phyloP scores from a whole-genome alignment of 1,140 invertebrate species.

The Brachionus asplanchnoidis region DNA sequence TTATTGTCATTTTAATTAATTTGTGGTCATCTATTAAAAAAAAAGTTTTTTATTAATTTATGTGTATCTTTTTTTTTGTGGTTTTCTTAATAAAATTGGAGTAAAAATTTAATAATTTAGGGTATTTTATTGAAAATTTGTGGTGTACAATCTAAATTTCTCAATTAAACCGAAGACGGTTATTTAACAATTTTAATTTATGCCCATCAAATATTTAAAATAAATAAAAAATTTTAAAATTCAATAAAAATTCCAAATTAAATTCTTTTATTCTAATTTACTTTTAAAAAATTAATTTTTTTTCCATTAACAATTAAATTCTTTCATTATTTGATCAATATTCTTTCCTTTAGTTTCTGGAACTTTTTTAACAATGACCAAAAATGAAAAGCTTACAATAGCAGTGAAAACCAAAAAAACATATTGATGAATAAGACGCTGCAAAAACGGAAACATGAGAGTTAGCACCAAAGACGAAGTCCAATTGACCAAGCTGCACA shows the following conservation, averaged over 20 bases:
- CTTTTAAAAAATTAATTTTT: background rate
- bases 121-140: too few relatives aligned
- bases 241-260: background rate
- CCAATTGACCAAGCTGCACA: conserved; percentile 55
- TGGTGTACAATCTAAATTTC: too few relatives aligned
- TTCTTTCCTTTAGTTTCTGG: conserved; percentile 98
- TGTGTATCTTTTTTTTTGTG: too few relatives aligned
- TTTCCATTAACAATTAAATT: background rate
- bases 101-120: too few relatives aligned
- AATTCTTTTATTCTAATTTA: background rate
- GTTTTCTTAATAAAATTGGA: too few relatives aligned
- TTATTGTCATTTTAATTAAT: too few relatives aligned
- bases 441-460: conserved; percentile 45
- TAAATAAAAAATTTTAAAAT: too few relatives aligned
- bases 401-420: conserved; percentile 60
- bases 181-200: too few relatives aligned
- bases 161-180: too few relatives aligned
- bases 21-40: too few relatives aligned
- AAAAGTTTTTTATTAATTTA: too few relatives aligned
- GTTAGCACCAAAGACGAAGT: conserved; percentile 43
- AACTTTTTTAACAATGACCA: conserved; percentile 59
- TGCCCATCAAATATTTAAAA: too few relatives aligned
- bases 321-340: conserved; percentile 77
- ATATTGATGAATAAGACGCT: conserved; percentile 64
- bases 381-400: conserved; percentile 50